phyloP scores from a whole-genome alignment of 2,113 vertebrate species.

The Hiodon alosoides region DNA sequence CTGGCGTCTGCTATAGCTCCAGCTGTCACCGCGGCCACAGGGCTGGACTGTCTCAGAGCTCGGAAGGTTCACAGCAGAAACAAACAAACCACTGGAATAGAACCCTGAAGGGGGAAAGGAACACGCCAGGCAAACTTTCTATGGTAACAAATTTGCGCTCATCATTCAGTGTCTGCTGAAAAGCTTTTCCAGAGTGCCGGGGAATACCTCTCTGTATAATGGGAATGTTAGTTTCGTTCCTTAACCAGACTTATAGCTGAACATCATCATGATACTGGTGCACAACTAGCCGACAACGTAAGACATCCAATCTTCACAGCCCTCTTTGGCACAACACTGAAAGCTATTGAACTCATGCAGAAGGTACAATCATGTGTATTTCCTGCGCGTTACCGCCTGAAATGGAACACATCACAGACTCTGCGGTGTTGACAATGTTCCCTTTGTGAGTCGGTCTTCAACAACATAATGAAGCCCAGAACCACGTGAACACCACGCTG shows the following conservation, averaged over 20 bases:
- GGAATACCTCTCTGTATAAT: neutral
- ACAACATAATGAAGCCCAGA: too few species aligned
- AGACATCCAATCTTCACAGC: neutral
- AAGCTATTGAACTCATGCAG: neutral
- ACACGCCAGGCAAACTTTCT: neutral
- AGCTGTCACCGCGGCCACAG: conserved; percentile 41
- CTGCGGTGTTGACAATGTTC: conserved; percentile 6
- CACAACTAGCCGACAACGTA: neutral
- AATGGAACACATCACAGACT: neutral
- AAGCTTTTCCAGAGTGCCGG: neutral
- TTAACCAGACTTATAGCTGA: neutral
- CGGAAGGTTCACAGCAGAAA: conserved; percentile 26
- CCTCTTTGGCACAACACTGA: neutral
- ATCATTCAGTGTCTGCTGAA: conserved; percentile 2
- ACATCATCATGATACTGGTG: neutral
- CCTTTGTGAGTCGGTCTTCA: conserved; percentile 4
- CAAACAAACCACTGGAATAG: conserved; percentile 40
- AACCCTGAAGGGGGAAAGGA: conserved; percentile 19
- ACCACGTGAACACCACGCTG: conserved; percentile 1
- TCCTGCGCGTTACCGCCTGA: neutral
- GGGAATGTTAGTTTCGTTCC: neutral
- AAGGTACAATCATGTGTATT: neutral
- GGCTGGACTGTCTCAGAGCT: conserved; percentile 38
- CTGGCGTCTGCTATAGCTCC: conserved; percentile 37
- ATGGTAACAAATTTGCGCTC: neutral